Conservation (phyloP, 2,113 vertebrate species). For the Sinocyclocheilus rhinocerous region DNA sequence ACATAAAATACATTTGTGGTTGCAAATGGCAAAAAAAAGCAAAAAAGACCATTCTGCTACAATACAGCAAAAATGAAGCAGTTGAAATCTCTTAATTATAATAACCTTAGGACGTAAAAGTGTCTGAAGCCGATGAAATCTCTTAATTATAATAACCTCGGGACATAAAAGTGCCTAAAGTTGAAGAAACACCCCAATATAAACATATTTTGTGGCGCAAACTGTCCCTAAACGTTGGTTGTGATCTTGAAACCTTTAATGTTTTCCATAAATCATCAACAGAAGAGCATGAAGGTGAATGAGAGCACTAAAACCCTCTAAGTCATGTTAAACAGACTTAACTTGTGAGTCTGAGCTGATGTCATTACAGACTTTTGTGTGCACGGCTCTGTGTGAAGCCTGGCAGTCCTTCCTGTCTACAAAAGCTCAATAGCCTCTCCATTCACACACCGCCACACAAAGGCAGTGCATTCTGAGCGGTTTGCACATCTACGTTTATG, state of each 20-base stretch:
- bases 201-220: not conserved
- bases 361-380: slow-evolving; percentile 66
- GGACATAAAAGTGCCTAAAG: not conserved
- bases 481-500: slow-evolving; percentile 61
- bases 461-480: slow-evolving; percentile 52
- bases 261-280: not conserved
- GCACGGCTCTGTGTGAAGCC: slow-evolving; percentile 43
- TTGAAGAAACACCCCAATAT: not conserved
- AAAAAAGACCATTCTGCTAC: not conserved
- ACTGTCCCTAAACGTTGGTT: not conserved
- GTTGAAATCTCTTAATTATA: not conserved
- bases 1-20: not conserved
- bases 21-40: not conserved
- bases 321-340: slow-evolving; percentile 5
- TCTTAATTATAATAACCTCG: not conserved
- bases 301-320: slow-evolving; percentile 49
- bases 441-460: slow-evolving; percentile 64
- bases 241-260: not conserved
- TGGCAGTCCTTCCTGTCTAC: slow-evolving; percentile 60
- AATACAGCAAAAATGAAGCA: not conserved
- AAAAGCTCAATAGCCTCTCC: slow-evolving; percentile 62
- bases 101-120: not conserved
- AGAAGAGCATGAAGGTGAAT: not conserved
- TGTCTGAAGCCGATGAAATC: not conserved
- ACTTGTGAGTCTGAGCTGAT: slow-evolving; percentile 61